Percentiles rank a stretch among this genome's conserved stretches.
Conservation (phyloP, 2,113 vertebrate species). For the Taxidea taxus region DNA sequence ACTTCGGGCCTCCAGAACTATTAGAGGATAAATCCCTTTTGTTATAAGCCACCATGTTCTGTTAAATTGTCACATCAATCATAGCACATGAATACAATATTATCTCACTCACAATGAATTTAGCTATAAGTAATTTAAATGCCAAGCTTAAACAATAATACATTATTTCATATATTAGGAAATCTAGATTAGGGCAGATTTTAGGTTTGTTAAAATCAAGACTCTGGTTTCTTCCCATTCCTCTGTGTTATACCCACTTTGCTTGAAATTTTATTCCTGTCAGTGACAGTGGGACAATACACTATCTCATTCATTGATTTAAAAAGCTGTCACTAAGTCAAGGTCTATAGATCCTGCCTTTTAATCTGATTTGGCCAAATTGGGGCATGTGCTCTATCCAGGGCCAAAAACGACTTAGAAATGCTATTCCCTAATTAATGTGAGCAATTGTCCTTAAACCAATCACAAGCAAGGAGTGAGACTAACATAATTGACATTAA, state of each 20-base stretch:
- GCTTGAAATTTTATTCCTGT: neutral
- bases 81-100: neutral
- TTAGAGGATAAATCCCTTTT: neutral
- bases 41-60: neutral
- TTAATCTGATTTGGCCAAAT: neutral
- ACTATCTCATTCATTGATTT: neutral
- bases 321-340: neutral
- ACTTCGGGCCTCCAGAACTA: neutral
- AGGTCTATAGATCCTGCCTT: neutral
- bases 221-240: neutral
- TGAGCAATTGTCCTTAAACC: neutral
- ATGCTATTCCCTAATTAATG: neutral
- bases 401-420: neutral
- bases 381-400: neutral
- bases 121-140: neutral
- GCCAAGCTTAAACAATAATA: neutral
- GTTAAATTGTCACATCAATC: neutral
- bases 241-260: neutral
- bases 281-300: neutral
- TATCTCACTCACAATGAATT: neutral
- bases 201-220: neutral
- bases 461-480: neutral
- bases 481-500: neutral
- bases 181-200: neutral
- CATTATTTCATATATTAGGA: neutral